Percentiles rank a stretch among this genome's conserved stretches.
phyloP scores from a whole-genome alignment of 2,888 invertebrate genomes.

The Zhengitettix transpicula region DNA sequence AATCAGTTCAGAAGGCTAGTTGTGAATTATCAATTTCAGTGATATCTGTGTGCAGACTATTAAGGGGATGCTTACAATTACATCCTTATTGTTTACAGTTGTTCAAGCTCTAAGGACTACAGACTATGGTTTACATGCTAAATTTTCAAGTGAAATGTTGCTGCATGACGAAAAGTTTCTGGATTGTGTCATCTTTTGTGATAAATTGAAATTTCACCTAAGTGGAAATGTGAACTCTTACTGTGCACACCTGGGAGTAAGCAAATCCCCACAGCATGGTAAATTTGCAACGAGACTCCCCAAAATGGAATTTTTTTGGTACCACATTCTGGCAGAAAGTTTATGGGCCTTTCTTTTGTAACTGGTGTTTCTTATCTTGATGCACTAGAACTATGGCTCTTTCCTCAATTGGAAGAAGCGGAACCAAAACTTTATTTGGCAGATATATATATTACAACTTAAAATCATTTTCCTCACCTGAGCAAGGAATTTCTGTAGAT shows the following conservation, averaged over 20 bases:
- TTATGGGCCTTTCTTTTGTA: background rate
- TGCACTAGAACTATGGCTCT: background rate
- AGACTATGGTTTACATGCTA: background rate
- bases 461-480: slow-evolving; percentile 39
- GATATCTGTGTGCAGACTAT: too few relatives aligned
- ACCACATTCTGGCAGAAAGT: background rate
- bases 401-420: background rate
- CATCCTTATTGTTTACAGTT: background rate
- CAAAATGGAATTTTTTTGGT: background rate
- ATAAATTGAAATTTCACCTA: background rate
- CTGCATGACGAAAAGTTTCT: background rate
- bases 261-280: background rate
- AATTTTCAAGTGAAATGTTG: background rate
- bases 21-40: too few relatives aligned
- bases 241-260: background rate
- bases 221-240: background rate
- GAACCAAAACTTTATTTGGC: background rate
- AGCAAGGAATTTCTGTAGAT: slow-evolving; percentile 76
- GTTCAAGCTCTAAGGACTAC: background rate
- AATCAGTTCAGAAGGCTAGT: too few relatives aligned
- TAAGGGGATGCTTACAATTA: too few relatives aligned
- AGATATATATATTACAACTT: background rate
- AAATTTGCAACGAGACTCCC: background rate
- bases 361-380: background rate
- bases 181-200: background rate